Evolutionary conservation across 2,113 vertebrate species (phyloP).

Genomic region (Amphiprion percula): DNA sequence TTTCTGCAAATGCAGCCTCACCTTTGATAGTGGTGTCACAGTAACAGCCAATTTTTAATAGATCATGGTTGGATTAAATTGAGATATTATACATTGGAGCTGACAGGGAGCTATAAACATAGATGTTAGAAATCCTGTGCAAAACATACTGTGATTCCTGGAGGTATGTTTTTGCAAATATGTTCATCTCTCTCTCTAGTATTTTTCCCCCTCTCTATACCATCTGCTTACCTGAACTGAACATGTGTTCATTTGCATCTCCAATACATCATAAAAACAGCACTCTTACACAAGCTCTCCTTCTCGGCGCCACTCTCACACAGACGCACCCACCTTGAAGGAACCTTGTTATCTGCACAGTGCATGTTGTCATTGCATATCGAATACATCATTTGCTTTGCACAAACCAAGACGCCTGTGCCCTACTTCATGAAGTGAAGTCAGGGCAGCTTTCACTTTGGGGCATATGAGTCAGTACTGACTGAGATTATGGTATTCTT

Average conservation of each 20-base stretch:
- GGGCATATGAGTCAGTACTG: slow-evolving; percentile 65
- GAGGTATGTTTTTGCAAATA: slow-evolving; percentile 19
- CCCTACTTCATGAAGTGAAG: slow-evolving; percentile 65
- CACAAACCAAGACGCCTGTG: slow-evolving; percentile 49
- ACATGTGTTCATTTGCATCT: slow-evolving; percentile 69
- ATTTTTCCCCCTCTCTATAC: slow-evolving; percentile 1
- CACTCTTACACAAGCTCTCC: not conserved
- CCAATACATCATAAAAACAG: slow-evolving; percentile 41
- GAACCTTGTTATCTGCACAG: slow-evolving; percentile 62
- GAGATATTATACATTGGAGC: not conserved
- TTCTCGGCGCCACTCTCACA: not conserved
- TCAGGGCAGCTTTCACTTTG: slow-evolving; percentile 46
- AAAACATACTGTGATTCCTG: slow-evolving; percentile 15
- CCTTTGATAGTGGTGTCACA: too few relatives aligned
- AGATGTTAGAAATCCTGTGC: not conserved
- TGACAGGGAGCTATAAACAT: slow-evolving; percentile 5
- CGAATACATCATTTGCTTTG: slow-evolving; percentile 64
- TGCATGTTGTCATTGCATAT: slow-evolving; percentile 57
- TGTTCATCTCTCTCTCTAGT: slow-evolving; percentile 12
- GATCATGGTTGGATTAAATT: not conserved
- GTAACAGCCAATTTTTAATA: not conserved
- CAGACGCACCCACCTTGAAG: slow-evolving; percentile 47
- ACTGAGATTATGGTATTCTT: slow-evolving; percentile 54
- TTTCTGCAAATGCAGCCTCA: too few relatives aligned
- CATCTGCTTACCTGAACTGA: slow-evolving; percentile 65